These are phyloP conservation scores for Trididemnum clinides DNA, from an alignment of 23 tunicate genomes.

Conservation along the genomic window DNA sequence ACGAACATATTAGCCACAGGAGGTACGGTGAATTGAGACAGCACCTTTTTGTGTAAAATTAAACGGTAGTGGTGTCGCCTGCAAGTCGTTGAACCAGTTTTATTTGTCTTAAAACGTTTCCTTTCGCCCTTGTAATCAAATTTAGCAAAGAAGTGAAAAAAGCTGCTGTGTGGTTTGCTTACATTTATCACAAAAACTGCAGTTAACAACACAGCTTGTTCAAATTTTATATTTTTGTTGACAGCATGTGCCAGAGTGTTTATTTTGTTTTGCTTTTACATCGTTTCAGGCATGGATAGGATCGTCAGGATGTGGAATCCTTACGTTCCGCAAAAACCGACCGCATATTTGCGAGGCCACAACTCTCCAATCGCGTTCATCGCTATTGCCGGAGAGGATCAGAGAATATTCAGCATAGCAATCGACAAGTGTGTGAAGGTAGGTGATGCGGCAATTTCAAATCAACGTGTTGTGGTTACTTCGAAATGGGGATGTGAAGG, in stretches of 20 bases:
- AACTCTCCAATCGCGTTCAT: slow-evolving; percentile 78
- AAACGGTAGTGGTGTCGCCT: too few relatives aligned
- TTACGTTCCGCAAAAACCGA: slow-evolving; percentile 83
- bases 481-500: too few relatives aligned
- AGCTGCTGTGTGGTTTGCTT: neutral
- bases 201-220: too few relatives aligned
- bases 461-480: neutral
- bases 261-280: neutral
- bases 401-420: slow-evolving; percentile 80
- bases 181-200: too few relatives aligned
- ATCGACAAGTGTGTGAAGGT: slow-evolving; percentile 81
- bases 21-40: too few relatives aligned
- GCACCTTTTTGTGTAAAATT: too few relatives aligned
- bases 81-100: too few relatives aligned
- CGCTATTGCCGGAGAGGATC: slow-evolving; percentile 68
- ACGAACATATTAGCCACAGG: slow-evolving; percentile 88
- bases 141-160: too few relatives aligned
- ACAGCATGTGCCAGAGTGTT: too few relatives aligned
- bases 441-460: neutral
- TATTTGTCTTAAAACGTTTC: too few relatives aligned
- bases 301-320: slow-evolving; percentile 85
- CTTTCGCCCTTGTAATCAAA: too few relatives aligned
- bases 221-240: too few relatives aligned
- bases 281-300: slow-evolving; percentile 73
- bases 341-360: slow-evolving; percentile 83